phyloP scores from a whole-genome alignment of 2,888 invertebrate genomes.

The Melanchra persicariae region DNA sequence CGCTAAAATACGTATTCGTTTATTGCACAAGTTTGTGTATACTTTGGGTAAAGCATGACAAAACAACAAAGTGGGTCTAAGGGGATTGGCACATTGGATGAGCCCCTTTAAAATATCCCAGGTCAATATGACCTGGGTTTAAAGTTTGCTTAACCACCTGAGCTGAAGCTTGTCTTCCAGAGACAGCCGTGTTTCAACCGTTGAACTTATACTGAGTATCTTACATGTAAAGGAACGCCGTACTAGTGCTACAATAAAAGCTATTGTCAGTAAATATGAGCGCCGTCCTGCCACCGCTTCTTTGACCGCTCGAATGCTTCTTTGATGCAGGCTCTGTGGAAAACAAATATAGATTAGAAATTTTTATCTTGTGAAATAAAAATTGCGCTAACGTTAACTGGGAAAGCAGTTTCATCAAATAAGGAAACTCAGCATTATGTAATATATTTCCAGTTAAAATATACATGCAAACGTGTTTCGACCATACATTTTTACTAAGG shows the following conservation, averaged over 20 bases:
- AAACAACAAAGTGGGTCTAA: slow-evolving; percentile 17
- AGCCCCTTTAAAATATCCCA: background rate
- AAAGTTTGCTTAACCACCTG: background rate
- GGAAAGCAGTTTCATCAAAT: background rate
- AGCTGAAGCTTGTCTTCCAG: background rate
- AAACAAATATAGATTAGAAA: no score
- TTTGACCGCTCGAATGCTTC: slow-evolving; percentile 94
- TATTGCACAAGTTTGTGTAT: slow-evolving; percentile 37
- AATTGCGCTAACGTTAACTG: background rate
- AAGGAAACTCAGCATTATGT: background rate
- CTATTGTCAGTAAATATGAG: slow-evolving; percentile 80
- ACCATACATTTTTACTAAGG: background rate
- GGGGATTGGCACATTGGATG: slow-evolving; percentile 16
- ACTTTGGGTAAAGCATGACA: slow-evolving; percentile 8
- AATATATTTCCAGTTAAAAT: no score
- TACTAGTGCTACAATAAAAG: slow-evolving; percentile 34
- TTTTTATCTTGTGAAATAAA: background rate
- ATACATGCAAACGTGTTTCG: background rate
- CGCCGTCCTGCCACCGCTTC: slow-evolving; percentile 86
- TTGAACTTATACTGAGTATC: slow-evolving; percentile 52
- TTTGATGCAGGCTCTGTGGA: slow-evolving; percentile 92
- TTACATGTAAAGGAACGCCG: slow-evolving; percentile 51
- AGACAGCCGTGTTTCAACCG: slow-evolving; percentile 23
- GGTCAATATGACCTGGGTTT: slow-evolving; percentile 17
- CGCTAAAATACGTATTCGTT: slow-evolving; percentile 17